A percentile compares a stretch with the other conserved stretches of the same genome.
Evolutionary conservation across 2,797 vertebrate species (phyloP).

Genomic region (Microcaecilia unicolor): DNA sequence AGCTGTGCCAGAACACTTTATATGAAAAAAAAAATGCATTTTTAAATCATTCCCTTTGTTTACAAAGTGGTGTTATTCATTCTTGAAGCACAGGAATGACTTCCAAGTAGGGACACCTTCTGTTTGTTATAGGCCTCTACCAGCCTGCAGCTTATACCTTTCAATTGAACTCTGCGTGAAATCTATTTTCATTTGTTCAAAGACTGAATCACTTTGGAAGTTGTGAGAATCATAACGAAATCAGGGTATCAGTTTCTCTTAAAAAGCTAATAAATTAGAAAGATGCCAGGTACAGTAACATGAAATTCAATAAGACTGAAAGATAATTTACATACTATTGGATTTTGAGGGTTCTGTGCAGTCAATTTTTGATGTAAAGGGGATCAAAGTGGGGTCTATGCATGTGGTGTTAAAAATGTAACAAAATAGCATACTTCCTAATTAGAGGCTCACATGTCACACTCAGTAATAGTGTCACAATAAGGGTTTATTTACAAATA

Average conservation of each 20-base stretch:
- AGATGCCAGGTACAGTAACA: conserved; percentile 1
- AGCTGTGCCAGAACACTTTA: conserved; percentile 20
- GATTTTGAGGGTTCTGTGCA: too few relatives aligned
- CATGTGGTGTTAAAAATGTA: too few relatives aligned
- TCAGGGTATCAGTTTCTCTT: conserved; percentile 22
- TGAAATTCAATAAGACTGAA: conserved; percentile 17
- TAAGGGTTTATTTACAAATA: too few relatives aligned
- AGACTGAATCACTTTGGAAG: conserved; percentile 12
- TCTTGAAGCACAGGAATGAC: conserved; percentile 27
- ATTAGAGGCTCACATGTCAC: too few relatives aligned
- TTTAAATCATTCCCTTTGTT: conserved; percentile 29
- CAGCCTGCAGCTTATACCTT: neutral
- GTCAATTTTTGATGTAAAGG: conserved; percentile 25
- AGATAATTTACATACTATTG: conserved; percentile 4
- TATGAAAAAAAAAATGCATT: conserved; percentile 18
- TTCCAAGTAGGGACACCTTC: conserved; percentile 14
- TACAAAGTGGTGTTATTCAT: conserved; percentile 26
- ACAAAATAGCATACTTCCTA: too few relatives aligned
- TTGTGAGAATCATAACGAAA: conserved; percentile 24
- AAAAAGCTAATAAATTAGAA: conserved; percentile 28
- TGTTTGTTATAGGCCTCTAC: conserved; percentile 11
- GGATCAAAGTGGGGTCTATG: too few relatives aligned
- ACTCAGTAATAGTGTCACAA: too few relatives aligned
- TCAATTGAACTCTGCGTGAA: conserved; percentile 12
- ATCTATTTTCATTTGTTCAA: conserved; percentile 27